phyloP scores from a whole-genome alignment of 2,113 vertebrate genomes.

The Mustelus asterias region DNA sequence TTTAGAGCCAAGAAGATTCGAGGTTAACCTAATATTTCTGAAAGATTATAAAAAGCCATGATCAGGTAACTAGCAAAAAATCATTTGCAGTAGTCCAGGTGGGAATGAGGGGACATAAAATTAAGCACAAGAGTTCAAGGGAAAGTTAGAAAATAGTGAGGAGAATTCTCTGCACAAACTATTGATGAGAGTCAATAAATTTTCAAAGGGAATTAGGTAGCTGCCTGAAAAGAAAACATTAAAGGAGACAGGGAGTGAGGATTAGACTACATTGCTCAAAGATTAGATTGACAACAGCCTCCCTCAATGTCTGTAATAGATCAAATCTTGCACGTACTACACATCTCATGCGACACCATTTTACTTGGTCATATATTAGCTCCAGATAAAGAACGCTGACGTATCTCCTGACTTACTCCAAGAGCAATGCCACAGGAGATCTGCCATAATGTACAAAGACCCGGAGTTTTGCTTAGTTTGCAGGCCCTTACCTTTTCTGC shows the following conservation, averaged over 20 bases:
- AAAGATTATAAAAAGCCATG: not conserved
- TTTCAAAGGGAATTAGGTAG: not conserved
- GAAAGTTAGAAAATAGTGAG: not conserved
- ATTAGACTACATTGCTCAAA: not conserved
- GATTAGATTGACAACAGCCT: not conserved
- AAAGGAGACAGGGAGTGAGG: not conserved
- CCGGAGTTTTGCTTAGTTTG: not conserved
- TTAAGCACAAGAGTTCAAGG: not conserved
- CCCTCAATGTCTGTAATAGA: not conserved
- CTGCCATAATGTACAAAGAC: not conserved
- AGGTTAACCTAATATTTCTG: not conserved
- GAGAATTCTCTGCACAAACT: not conserved
- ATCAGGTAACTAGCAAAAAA: not conserved
- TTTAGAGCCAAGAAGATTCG: too few species aligned
- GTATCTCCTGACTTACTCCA: not conserved
- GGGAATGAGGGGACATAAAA: not conserved
- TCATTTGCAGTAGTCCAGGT: not conserved
- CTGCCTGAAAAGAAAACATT: not conserved
- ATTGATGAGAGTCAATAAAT: not conserved
- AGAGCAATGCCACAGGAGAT: not conserved
- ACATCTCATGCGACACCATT: not conserved
- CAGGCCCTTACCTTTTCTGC: conserved; percentile 81
- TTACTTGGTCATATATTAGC: not conserved
- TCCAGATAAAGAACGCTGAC: not conserved
- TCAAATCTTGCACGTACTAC: not conserved